These are phyloP conservation scores for Sapajus apella DNA, from an alignment of 2,113 vertebrate species.

Conservation along the genomic window DNA sequence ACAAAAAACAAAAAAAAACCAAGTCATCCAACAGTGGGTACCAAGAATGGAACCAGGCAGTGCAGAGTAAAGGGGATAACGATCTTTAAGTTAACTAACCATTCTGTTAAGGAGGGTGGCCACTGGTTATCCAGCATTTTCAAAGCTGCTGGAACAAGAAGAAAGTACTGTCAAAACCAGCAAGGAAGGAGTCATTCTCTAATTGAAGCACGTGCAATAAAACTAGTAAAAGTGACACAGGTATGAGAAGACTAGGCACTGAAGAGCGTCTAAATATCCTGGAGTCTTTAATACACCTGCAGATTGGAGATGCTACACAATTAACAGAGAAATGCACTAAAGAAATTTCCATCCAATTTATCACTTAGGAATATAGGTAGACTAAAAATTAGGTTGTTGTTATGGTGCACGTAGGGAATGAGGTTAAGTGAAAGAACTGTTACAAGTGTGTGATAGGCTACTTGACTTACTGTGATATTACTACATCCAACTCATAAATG, in stretches of 20 bases:
- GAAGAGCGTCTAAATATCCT: background rate
- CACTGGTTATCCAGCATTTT: background rate
- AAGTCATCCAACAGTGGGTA: background rate
- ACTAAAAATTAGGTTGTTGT: background rate
- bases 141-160: background rate
- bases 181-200: background rate
- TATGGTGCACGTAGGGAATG: background rate
- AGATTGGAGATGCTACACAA: background rate
- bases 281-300: background rate
- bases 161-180: background rate
- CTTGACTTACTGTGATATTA: background rate
- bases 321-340: background rate
- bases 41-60: background rate
- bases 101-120: background rate
- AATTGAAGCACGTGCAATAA: background rate
- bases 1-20: background rate
- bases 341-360: background rate
- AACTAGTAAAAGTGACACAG: background rate
- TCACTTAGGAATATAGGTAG: background rate
- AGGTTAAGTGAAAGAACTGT: background rate
- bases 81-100: background rate
- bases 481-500: background rate
- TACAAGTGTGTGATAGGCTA: background rate
- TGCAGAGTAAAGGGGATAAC: background rate
- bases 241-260: background rate